Base-by-base conservation (phyloP, 2,797 vertebrate species). In the Mormyrus proboscirostris region DNA sequence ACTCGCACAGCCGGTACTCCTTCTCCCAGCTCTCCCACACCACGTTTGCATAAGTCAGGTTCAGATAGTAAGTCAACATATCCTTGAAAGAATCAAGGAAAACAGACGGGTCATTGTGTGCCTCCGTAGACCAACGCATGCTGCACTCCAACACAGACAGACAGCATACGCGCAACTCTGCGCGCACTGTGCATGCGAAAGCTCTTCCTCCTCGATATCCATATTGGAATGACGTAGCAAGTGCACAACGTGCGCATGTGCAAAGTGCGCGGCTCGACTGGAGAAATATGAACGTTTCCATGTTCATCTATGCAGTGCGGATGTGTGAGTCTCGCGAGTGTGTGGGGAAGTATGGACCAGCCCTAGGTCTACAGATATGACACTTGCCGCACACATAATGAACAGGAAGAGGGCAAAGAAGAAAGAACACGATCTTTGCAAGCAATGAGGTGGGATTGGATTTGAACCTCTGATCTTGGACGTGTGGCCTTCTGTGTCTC, bases 11-110 rank as follows among this genome's bases (percentile, higher is more conserved):
- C 2, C 95, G 95, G 90, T 99, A 99, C 91, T 99, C 98, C 0
- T 97, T 96, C 90, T 98, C 95, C 99, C 99, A 99, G 1, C 16
- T 62, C 0, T 94, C 96, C 0, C 0, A 29, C 7, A 88, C 92
- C 7, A 4, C 10, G 89, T 99, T 99, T 9, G 97, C 97, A 0
- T 1, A 93, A 4, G 96, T 97, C 89, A 99, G 94, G 92, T 99
- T 98, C 91, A 99, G 57, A 88, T 97, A 99, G 90, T 99, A 97
- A 4, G 98, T 99, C 92, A 97, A 94, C 91, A 97, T 92, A 89
- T 99, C 98, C 99, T 99, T 92, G 55, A 89, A 53, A 65, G 16
- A 69, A 90, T 79, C 16, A 88, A 12, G 16, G 41, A 33, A 82
- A 19, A 3, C 84, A 25, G 5, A 6, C 88, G 33, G 12, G 73